A percentile compares a stretch with the other conserved stretches of the same genome.
phyloP scores from a whole-genome alignment of 2,888 invertebrate genomes.

The Leucophenga montana region DNA sequence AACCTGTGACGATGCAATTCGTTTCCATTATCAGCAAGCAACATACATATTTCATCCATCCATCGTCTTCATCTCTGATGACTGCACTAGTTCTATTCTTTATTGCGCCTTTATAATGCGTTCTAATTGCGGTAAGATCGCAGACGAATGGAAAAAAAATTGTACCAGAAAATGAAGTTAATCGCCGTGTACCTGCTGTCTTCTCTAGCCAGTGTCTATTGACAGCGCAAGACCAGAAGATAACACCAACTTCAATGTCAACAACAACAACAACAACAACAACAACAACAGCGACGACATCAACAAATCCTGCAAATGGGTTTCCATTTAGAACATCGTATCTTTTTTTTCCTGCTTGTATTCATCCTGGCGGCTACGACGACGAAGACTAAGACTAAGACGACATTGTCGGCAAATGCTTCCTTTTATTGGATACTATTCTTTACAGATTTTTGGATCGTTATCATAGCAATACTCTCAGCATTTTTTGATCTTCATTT shows the following conservation, averaged over 20 bases:
- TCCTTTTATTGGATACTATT: constrained; percentile 45
- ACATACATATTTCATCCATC: background rate
- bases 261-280: constrained; percentile 26
- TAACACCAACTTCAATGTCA: constrained; percentile 27
- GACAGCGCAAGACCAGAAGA: constrained; percentile 37
- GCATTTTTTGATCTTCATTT: background rate
- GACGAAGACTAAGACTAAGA: constrained; percentile 11
- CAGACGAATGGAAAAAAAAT: constrained; percentile 21
- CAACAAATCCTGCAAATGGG: constrained; percentile 51
- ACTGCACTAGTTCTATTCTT: constrained; percentile 57
- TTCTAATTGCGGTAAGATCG: constrained; percentile 62
- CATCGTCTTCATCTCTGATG: constrained; percentile 6
- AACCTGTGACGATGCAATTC: constrained; percentile 62
- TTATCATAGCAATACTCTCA: constrained; percentile 47
- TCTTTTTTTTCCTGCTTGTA: constrained; percentile 43
- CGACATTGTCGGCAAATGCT: constrained; percentile 49
- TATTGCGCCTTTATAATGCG: constrained; percentile 51
- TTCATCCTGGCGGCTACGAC: constrained; percentile 58
- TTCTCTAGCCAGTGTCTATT: constrained; percentile 51
- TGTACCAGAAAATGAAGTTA: constrained; percentile 52
- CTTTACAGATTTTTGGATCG: constrained; percentile 47
- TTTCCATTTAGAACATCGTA: constrained; percentile 27
- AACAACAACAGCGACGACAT: background rate
- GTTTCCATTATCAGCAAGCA: constrained; percentile 53
- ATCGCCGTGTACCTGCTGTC: constrained; percentile 58